A percentile compares a stretch with the other conserved stretches of the same genome.
phyloP scores from a whole-genome alignment of 37 sponge, comb jelly and placozoan genomes.

The Chondrosia reniformis region DNA sequence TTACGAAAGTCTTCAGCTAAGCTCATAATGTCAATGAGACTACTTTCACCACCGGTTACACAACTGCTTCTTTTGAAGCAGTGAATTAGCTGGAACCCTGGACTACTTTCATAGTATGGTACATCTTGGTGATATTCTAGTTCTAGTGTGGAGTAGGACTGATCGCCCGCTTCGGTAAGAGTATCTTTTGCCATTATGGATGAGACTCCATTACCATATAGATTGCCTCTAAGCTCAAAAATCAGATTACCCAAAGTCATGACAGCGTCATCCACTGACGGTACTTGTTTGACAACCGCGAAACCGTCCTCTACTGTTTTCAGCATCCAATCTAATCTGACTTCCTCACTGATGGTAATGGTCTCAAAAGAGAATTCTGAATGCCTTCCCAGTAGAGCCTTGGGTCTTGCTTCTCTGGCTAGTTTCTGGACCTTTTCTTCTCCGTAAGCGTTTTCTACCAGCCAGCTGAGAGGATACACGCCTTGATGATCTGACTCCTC shows the following conservation, averaged over 20 bases:
- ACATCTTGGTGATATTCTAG: background rate
- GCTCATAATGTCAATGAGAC: slow-evolving; percentile 42
- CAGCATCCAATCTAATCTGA: slow-evolving; percentile 11
- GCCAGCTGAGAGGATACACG: background rate
- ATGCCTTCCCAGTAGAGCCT: background rate
- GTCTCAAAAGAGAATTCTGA: background rate
- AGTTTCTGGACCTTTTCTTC: background rate
- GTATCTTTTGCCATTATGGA: too few relatives aligned
- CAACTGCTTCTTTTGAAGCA: slow-evolving; percentile 29
- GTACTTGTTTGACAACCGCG: background rate
- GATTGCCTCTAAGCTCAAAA: too few relatives aligned
- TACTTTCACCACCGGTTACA: slow-evolving; percentile 57
- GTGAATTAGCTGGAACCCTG: background rate
- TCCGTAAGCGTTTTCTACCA: slow-evolving; percentile 18
- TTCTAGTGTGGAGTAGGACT: too few relatives aligned
- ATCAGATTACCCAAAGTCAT: too few relatives aligned
- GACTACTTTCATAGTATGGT: background rate
- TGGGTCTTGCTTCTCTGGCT: background rate
- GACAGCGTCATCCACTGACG: background rate
- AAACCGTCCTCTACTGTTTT: background rate
- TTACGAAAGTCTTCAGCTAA: slow-evolving; percentile 58
- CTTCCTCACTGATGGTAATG: background rate
- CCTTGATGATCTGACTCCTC: background rate
- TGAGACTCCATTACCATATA: too few relatives aligned
- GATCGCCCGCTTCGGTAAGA: too few relatives aligned